Percentiles rank a stretch among this genome's conserved stretches.
Conservation (phyloP, 2,888 invertebrate genomes). For the Gisinianus flammeolus region DNA sequence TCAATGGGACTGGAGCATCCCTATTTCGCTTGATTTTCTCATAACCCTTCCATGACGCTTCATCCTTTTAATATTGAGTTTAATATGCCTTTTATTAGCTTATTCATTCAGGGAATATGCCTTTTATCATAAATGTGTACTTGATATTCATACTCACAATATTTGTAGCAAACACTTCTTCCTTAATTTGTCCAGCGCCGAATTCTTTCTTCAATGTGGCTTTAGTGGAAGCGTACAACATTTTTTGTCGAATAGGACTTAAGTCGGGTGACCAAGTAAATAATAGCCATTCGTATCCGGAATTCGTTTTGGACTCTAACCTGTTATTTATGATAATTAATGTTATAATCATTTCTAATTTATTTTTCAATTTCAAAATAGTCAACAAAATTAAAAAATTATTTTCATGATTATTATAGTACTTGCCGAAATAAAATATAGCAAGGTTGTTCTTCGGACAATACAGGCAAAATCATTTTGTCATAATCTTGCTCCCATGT, state of each 20-base stretch:
- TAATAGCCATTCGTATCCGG: constrained; percentile 86
- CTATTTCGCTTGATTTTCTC: constrained; percentile 77
- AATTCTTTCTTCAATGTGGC: constrained; percentile 96
- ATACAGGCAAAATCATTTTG: constrained; percentile 72
- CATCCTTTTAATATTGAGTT: constrained; percentile 67
- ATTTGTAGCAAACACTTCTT: constrained; percentile 89
- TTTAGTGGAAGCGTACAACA: constrained; percentile 97
- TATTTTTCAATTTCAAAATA: background rate
- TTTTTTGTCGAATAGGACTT: constrained; percentile 90
- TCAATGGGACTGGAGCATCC: constrained; percentile 87
- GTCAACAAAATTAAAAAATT: too few species aligned
- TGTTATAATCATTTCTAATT: background rate
- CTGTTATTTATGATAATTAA: constrained; percentile 61
- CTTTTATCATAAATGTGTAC: background rate
- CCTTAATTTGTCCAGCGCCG: constrained; percentile 89
- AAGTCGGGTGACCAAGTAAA: constrained; percentile 94
- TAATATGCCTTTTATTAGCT: background rate
- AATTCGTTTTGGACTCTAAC: constrained; percentile 76
- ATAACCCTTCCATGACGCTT: constrained; percentile 82
- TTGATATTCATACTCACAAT: constrained; percentile 64
- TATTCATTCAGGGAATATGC: background rate
- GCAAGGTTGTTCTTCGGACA: constrained; percentile 83
- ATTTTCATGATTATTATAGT: too few species aligned
- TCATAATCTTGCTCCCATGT: constrained; percentile 86
- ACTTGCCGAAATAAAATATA: constrained; percentile 82